A percentile compares a stretch with the other conserved stretches of the same genome.
Evolutionary conservation across 2,797 vertebrate species (phyloP).

Genomic region (Pseudotriccus pelzelni): DNA sequence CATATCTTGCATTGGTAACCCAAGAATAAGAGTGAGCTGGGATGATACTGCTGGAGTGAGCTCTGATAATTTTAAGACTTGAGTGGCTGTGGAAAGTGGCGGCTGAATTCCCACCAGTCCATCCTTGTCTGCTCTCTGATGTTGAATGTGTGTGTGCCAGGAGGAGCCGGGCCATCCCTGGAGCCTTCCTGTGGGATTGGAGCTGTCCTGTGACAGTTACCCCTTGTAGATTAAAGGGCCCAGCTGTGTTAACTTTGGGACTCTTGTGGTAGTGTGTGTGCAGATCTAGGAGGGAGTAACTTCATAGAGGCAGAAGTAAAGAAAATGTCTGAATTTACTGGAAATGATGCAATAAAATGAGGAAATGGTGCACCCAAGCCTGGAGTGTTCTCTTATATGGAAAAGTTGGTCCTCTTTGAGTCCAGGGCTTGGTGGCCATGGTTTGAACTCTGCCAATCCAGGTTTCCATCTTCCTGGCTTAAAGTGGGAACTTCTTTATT

Average conservation of each 20-base stretch:
- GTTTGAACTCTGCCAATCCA: neutral
- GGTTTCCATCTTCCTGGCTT: constrained; percentile 7
- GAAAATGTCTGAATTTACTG: constrained; percentile 61
- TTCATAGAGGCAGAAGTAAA: constrained; percentile 16
- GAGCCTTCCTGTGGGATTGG: neutral
- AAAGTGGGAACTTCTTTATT: neutral
- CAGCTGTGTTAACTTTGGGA: neutral
- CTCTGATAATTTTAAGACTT: neutral
- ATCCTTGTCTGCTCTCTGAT: neutral
- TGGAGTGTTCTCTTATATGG: constrained; percentile 45
- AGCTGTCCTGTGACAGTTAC: neutral
- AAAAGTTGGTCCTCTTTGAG: constrained; percentile 14
- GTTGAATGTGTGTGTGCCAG: neutral
- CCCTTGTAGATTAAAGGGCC: neutral
- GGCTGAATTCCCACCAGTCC: neutral
- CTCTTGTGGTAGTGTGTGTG: neutral
- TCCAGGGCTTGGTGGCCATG: neutral
- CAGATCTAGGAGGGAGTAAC: constrained; percentile 5
- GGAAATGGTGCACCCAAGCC: constrained; percentile 45
- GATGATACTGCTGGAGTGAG: neutral
- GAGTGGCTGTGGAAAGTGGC: neutral
- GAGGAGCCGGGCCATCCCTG: neutral
- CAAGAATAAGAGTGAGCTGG: neutral
- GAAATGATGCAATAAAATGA: constrained; percentile 68
- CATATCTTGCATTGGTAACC: constrained; percentile 36